Evolutionary conservation across 2,888 invertebrate genomes (phyloP).

Genomic region (Rhamphomyia laevipes): DNA sequence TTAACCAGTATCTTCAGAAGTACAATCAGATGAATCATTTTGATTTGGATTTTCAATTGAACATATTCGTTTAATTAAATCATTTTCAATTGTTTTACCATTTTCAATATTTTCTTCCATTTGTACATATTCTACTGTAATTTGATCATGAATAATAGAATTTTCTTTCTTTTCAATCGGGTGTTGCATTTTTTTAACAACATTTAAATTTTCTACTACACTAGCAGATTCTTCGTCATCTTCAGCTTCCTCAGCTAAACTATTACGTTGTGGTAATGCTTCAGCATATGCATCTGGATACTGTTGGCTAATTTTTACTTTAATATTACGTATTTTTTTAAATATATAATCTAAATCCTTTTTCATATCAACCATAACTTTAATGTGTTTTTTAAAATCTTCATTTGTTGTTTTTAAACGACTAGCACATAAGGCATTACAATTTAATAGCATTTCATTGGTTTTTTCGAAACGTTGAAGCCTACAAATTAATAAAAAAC

Average conservation of each 20-base stretch:
- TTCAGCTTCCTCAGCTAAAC: slow-evolving; percentile 40
- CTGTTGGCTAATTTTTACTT: slow-evolving; percentile 63
- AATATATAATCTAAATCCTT: slow-evolving; percentile 92
- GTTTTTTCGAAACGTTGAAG: slow-evolving; percentile 95
- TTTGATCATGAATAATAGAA: slow-evolving; percentile 17
- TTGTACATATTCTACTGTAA: slow-evolving; percentile 36
- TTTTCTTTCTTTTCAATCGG: slow-evolving; percentile 14
- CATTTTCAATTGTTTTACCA: slow-evolving; percentile 34
- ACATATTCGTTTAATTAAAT: slow-evolving; percentile 37
- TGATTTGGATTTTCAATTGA: slow-evolving; percentile 53
- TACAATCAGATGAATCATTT: slow-evolving; percentile 53
- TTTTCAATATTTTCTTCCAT: slow-evolving; percentile 37
- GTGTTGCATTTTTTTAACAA: background rate
- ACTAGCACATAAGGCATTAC: slow-evolving; percentile 84
- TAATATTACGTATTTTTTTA: slow-evolving; percentile 75
- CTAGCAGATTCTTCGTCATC: slow-evolving; percentile 36
- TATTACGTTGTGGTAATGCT: slow-evolving; percentile 40
- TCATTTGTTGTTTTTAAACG: slow-evolving; percentile 73
- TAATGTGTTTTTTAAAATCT: slow-evolving; percentile 86
- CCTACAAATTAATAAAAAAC: slow-evolving; percentile 43
- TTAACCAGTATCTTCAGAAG: slow-evolving; percentile 45
- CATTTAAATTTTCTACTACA: slow-evolving; percentile 12
- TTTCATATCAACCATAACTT: slow-evolving; percentile 78
- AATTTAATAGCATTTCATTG: slow-evolving; percentile 97
- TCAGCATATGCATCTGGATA: slow-evolving; percentile 56